Evolutionary conservation across 35 echinoderm and acorn worm genomes (phyloP), one percentile per base, ranked within the genome.

Genomic region (Lytechinus variegatus): DNA sequence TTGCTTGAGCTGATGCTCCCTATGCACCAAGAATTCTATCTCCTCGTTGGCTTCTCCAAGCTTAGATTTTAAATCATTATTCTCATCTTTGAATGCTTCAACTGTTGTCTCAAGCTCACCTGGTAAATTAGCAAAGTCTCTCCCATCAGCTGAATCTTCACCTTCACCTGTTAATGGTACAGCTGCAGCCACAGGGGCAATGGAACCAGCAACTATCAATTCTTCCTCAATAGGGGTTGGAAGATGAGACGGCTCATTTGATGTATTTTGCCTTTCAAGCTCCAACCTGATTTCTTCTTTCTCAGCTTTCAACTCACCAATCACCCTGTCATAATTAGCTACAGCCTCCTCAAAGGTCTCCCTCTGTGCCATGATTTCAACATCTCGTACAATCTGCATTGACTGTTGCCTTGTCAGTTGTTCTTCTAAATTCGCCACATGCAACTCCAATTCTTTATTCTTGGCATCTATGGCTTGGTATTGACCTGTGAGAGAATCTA

Each of bases 21-120:
- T 56, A 52, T 89, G 27, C 28, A 95, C 5, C 52, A 96, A 61
- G 9, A 58, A 11, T 1, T 94, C 95, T 33, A 55, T 27, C 53
- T 95, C 92, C 51, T 94, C 92, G 53, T 28, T 52, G 24, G 95
- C 90, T 14, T 91, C 60, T n/a, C 27, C 87, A 54, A 97, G 93
- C 55, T 96, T 28, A 10, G 95, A 95, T 52, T 94, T 96, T 71
- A 96, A 29, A 66, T 96, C 92, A 8, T 94, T 57, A 94, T 96
- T 96, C 52, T 87, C 92, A 53, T 52, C 33, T 86, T 87, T 94
- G 13, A 96, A 86, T 33, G 94, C n/a, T 95, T 95, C 56, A 54
- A 79, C 66, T 0, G 66, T 79, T 16, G 66, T 79, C 66, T 79
- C 66, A n/a, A 94, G 29, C 1, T 56, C 92, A 55, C 56, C 57